Evolutionary conservation across 1,140 invertebrate genomes (phyloP).

Genomic region (Sitophilus oryzae): DNA sequence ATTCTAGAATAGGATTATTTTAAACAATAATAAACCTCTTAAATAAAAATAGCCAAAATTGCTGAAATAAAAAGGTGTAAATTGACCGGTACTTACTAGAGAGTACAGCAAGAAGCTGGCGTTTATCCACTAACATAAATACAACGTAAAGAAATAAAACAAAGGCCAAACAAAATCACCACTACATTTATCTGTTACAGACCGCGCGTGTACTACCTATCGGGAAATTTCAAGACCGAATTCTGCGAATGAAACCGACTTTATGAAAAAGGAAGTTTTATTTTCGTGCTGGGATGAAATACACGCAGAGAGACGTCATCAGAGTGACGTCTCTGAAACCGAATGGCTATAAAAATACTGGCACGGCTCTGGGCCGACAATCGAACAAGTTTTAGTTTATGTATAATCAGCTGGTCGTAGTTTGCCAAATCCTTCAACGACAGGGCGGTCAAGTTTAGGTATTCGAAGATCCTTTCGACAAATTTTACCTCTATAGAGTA

Average conservation of each 20-base stretch:
- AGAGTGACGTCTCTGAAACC: conserved; percentile 1
- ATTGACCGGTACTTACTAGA: conserved; percentile 17
- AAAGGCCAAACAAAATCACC: neutral
- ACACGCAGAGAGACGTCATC: neutral
- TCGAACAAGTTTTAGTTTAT: conserved; percentile 10
- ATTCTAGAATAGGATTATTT: no score
- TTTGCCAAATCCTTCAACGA: neutral
- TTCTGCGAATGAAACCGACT: neutral
- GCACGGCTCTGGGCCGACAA: neutral
- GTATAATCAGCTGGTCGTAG: conserved; percentile 2
- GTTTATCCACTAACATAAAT: conserved; percentile 17
- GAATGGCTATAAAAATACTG: conserved; percentile 7
- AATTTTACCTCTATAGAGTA: no score
- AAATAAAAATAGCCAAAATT: no score
- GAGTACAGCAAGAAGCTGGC: conserved; percentile 11
- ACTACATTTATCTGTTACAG: neutral
- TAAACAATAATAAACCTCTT: no score
- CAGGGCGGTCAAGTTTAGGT: conserved; percentile 7
- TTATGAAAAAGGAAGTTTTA: conserved; percentile 4
- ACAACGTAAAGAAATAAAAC: conserved; percentile 1
- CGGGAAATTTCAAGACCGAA: neutral
- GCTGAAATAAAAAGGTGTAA: no score
- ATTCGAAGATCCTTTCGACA: no score
- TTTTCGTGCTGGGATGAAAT: neutral
- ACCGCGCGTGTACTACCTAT: neutral